A percentile compares a stretch with the other conserved stretches of the same genome.
These are phyloP conservation scores for Clytia hemisphaerica DNA, from an alignment of 30 jellyfish, hydroid and myxozoan species.

Conservation along the genomic window DNA sequence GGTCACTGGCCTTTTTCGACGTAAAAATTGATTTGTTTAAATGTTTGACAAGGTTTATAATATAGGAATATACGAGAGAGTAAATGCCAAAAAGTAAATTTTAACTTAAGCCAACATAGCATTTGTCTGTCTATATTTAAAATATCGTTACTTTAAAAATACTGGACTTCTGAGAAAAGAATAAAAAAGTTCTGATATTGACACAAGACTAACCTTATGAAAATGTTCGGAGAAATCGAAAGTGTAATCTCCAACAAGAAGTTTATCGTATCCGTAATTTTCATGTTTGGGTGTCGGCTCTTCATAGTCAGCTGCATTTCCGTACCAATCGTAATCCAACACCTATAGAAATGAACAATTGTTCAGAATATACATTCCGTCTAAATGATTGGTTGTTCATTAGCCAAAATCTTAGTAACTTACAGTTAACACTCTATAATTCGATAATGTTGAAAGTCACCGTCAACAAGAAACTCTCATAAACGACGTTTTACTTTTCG, in stretches of 20 bases:
- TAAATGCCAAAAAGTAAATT: not conserved
- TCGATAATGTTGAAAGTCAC: no score
- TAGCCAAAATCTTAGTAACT: no score
- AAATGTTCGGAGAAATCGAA: constrained; percentile 83
- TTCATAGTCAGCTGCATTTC: constrained; percentile 66
- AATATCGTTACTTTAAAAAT: not conserved
- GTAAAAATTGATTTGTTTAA: no score
- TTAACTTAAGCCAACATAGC: not conserved
- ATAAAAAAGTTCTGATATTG: not conserved
- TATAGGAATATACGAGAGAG: no score
- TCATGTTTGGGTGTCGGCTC: constrained; percentile 41
- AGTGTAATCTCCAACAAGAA: constrained; percentile 73
- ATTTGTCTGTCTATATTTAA: not conserved
- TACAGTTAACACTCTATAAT: no score
- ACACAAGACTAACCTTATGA: constrained; percentile 45
- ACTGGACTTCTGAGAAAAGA: not conserved
- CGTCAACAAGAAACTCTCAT: no score
- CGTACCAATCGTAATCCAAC: constrained; percentile 73
- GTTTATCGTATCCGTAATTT: constrained; percentile 46
- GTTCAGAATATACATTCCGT: no score
- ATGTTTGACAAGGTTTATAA: no score
- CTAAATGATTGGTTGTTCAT: no score
- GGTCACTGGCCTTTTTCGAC: no score
- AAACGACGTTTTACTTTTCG: no score
- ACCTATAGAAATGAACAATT: constrained; percentile 31